Evolutionary conservation across 2,113 vertebrate genomes (phyloP).

Genomic region (Petromus typicus): DNA sequence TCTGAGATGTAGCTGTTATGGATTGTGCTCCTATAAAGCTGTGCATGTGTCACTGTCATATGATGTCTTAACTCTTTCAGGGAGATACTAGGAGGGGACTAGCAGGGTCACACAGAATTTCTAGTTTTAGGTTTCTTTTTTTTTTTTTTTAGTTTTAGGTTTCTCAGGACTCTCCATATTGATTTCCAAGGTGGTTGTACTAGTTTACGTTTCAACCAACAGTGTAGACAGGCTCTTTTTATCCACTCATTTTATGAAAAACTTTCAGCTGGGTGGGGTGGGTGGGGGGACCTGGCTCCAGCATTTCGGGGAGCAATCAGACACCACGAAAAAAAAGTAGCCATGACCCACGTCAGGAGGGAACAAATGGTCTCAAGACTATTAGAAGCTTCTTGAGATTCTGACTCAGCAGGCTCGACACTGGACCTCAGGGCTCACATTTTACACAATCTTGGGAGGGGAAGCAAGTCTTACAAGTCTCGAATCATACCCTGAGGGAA

Average conservation of each 20-base stretch:
- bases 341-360: fast-evolving
- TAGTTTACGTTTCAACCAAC: neutral
- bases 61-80: neutral
- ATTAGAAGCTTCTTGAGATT: neutral
- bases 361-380: neutral
- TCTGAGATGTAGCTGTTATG: neutral
- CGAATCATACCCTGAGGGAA: conserved; percentile 24
- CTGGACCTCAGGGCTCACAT: neutral
- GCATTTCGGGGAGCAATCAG: neutral
- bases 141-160: neutral
- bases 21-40: neutral
- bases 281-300: too few species aligned
- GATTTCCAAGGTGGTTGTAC: neutral
- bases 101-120: neutral
- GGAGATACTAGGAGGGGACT: neutral
- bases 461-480: neutral
- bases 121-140: neutral
- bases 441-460: fast-evolving
- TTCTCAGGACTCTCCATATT: neutral
- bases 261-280: neutral
- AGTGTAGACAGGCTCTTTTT: neutral
- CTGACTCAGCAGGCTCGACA: neutral
- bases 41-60: neutral
- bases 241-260: neutral
- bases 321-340: neutral